Evolutionary conservation across 1,140 invertebrate species (phyloP).

Genomic region (Goniozus legneri): DNA sequence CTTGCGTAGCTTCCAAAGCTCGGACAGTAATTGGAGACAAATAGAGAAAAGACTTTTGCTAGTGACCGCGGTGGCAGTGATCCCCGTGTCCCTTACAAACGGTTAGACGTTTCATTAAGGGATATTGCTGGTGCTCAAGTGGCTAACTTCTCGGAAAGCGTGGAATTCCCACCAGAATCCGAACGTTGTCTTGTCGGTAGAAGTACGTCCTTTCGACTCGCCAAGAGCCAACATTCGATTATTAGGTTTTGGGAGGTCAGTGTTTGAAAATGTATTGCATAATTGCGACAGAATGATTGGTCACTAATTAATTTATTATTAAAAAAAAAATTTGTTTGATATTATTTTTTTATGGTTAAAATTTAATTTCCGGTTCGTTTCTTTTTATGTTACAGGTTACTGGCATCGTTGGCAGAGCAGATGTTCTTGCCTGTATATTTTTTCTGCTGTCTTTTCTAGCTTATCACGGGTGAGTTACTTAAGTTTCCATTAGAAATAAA

Average conservation of each 20-base stretch:
- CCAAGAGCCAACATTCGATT: too few relatives aligned
- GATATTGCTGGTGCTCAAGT: constrained; percentile 21
- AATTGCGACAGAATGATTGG: too few relatives aligned
- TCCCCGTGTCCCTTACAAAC: constrained; percentile 8
- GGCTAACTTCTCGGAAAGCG: constrained; percentile 4
- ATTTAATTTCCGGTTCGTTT: constrained; percentile 8
- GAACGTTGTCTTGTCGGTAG: too few relatives aligned
- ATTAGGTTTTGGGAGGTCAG: too few relatives aligned
- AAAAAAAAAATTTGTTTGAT: background rate
- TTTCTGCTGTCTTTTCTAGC: constrained; percentile 77
- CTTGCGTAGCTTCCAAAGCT: too few relatives aligned
- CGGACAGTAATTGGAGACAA: constrained; percentile 33
- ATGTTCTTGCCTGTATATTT: constrained; percentile 78
- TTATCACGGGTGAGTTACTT: constrained; percentile 70
- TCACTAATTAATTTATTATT: too few relatives aligned
- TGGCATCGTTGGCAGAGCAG: constrained; percentile 79
- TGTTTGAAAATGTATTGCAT: too few relatives aligned
- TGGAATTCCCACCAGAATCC: too few relatives aligned
- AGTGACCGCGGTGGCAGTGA: constrained; percentile 11
- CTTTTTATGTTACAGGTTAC: constrained; percentile 64
- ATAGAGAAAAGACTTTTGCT: constrained; percentile 29
- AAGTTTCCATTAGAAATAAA: too few relatives aligned
- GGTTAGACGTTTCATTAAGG: constrained; percentile 34
- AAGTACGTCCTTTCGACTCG: too few relatives aligned
- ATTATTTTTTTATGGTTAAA: background rate